These are phyloP conservation scores for Bolinopsis microptera DNA, from an alignment of 37 sponge, comb jelly and placozoan genomes.

Conservation along the genomic window DNA sequence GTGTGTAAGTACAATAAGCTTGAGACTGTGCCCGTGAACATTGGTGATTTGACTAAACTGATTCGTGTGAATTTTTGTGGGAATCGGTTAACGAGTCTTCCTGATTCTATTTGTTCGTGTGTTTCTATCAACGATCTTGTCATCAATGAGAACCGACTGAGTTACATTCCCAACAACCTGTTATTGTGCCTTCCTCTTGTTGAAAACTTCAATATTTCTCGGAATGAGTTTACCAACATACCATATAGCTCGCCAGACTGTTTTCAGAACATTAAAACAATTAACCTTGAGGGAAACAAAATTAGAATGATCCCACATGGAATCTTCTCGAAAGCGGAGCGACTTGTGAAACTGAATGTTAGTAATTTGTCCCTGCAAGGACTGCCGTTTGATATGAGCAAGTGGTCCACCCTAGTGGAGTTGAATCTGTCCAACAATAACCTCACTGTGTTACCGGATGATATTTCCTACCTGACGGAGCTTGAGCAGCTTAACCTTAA, in stretches of 20 bases:
- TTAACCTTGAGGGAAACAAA: slow-evolving; percentile 42
- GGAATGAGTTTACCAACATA: slow-evolving; percentile 31
- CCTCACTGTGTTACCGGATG: slow-evolving; percentile 13
- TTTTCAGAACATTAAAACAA: neutral
- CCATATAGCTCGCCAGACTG: slow-evolving; percentile 49
- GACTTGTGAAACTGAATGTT: slow-evolving; percentile 24
- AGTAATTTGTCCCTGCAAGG: slow-evolving; percentile 7
- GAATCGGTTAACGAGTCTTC: neutral
- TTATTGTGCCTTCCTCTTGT: neutral
- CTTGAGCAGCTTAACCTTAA: slow-evolving; percentile 22
- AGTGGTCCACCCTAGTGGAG: slow-evolving; percentile 12
- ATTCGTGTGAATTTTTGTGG: slow-evolving; percentile 28
- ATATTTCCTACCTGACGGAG: slow-evolving; percentile 38
- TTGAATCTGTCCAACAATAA: slow-evolving; percentile 50
- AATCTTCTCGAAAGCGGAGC: slow-evolving; percentile 14
- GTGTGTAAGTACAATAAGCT: slow-evolving; percentile 55
- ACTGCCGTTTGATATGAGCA: slow-evolving; percentile 36
- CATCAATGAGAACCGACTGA: slow-evolving; percentile 31
- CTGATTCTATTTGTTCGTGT: neutral
- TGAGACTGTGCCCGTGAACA: neutral
- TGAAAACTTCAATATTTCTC: slow-evolving; percentile 10
- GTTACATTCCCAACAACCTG: neutral
- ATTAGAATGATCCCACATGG: slow-evolving; percentile 55
- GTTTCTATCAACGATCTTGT: slow-evolving; percentile 33
- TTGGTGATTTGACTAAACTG: slow-evolving; percentile 40